Evolutionary conservation across 92 coral and sea anemone species (phyloP).

Genomic region (Scolanthus callimorphus): DNA sequence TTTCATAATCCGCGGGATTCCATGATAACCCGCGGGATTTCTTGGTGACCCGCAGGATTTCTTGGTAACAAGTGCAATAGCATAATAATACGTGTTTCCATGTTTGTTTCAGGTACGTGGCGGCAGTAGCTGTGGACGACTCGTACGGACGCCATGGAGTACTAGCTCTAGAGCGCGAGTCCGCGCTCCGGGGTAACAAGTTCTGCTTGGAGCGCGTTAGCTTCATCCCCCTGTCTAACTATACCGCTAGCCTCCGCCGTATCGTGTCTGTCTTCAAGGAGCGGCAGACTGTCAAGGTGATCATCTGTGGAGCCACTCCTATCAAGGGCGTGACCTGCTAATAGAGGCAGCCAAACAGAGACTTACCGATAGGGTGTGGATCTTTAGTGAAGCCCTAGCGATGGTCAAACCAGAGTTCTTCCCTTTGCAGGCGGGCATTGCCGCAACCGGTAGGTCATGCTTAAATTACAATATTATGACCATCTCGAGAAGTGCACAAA

Average conservation of each 20-base stretch:
- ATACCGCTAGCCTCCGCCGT: conserved; percentile 9
- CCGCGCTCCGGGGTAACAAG: conserved; percentile 24
- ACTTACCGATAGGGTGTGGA: conserved; percentile 43
- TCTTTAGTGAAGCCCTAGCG: conserved; percentile 49
- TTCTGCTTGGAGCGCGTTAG: conserved; percentile 51
- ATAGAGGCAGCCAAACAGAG: conserved; percentile 22
- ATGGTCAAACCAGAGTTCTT: conserved; percentile 46
- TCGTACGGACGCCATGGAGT: conserved; percentile 69
- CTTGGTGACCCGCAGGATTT: too few relatives aligned
- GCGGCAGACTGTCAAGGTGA: conserved; percentile 26
- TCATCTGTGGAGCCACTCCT: conserved; percentile 55
- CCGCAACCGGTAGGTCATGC: conserved; percentile 4
- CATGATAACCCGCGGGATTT: too few relatives aligned
- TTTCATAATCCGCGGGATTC: too few relatives aligned
- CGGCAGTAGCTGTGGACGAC: conserved; percentile 56
- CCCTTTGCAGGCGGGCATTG: conserved; percentile 3
- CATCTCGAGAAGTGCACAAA: too few relatives aligned
- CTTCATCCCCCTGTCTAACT: conserved; percentile 41
- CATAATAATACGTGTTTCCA: too few relatives aligned
- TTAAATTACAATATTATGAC: too few relatives aligned
- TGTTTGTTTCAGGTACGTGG: conserved; percentile 35
- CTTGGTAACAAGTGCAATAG: too few relatives aligned
- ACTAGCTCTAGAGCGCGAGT: conserved; percentile 42
- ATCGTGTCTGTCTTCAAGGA: conserved; percentile 39
- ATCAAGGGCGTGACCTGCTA: conserved; percentile 32